Base-by-base conservation (phyloP, 2,888 invertebrate genomes). In the Himalopsyche tibetana region DNA sequence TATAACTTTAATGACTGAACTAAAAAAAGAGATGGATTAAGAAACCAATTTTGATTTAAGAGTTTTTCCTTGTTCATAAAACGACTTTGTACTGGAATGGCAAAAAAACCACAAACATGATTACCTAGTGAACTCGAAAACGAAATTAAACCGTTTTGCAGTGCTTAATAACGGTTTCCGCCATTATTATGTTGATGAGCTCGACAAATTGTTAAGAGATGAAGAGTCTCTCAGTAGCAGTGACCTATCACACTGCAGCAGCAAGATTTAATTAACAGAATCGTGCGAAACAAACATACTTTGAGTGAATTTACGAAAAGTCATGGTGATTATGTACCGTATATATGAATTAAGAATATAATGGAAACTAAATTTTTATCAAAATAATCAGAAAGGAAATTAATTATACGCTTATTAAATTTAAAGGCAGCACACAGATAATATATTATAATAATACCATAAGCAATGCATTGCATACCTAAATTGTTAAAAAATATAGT, bases 101-200 rank as follows among this genome's bases (percentile, higher is more conserved):
- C 9, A 28, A 63, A 74, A n/a, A 74, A 19, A 74, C 74, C 74
- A 36, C 74, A 74, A 74, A 74, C 74, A 36, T 74, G 36, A 74
- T 74, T 74, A 74, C 74, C 74, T 8, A 74, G 74, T 74, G 74
- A 74, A 74, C 74, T 74, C 74, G 74, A 36, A 74, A 74, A 74
- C 15, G 74, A 74, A 74, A 74, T 74, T 74, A 6, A 74, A 74
- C 38, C 74, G 74, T 74, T 74, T 74, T 28, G 28, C 28, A 74
- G 36, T 74, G 28, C 11, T 74, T 74, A 36, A 74, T 74, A 74
- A 74, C 74, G 74, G 74, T 74, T 74, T 12, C 36, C 36, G 74
- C 36, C 15, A 74, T 74, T 74, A 74, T 63, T 51, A 63, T 74
- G 74, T 74, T 36, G 74, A 74, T 74, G 38, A 38, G 74, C 74